Evolutionary conservation across 2,113 vertebrate genomes (phyloP).

Genomic region (Rattus rattus): DNA sequence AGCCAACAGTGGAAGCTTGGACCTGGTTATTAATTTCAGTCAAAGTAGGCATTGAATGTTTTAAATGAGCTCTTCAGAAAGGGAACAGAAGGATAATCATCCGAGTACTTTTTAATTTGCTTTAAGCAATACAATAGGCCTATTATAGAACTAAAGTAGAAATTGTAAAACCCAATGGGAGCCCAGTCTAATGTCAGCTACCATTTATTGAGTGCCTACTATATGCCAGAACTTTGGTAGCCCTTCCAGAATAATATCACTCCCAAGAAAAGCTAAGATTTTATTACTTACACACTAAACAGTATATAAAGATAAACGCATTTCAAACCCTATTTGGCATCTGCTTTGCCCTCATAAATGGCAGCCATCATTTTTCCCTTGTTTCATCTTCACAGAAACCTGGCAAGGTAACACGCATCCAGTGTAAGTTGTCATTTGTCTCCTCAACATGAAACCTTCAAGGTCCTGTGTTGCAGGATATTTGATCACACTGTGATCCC

Average conservation of each 20-base stretch:
- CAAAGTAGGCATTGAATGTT: constrained; percentile 27
- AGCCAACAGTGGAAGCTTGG: constrained; percentile 47
- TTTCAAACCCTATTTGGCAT: neutral
- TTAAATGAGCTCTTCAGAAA: constrained; percentile 24
- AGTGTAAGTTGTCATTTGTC: neutral
- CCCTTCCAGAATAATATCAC: neutral
- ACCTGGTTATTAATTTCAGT: constrained; percentile 46
- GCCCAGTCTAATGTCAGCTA: neutral
- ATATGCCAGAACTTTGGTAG: neutral
- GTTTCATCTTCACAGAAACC: constrained; percentile 32
- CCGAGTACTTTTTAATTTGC: constrained; percentile 38
- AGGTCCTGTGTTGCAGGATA: neutral
- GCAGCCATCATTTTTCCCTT: neutral
- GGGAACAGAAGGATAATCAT: neutral
- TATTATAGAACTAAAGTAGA: neutral
- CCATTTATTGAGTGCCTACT: neutral
- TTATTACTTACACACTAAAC: neutral
- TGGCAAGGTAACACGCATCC: neutral
- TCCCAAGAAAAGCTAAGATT: neutral
- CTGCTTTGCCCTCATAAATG: neutral
- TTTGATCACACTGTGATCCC: too few species aligned
- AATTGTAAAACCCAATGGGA: neutral
- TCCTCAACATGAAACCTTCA: constrained; percentile 43
- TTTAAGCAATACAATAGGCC: neutral
- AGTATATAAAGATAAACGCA: neutral